Conservation (phyloP, 2,888 invertebrate genomes). For the Anaspis maculata region DNA sequence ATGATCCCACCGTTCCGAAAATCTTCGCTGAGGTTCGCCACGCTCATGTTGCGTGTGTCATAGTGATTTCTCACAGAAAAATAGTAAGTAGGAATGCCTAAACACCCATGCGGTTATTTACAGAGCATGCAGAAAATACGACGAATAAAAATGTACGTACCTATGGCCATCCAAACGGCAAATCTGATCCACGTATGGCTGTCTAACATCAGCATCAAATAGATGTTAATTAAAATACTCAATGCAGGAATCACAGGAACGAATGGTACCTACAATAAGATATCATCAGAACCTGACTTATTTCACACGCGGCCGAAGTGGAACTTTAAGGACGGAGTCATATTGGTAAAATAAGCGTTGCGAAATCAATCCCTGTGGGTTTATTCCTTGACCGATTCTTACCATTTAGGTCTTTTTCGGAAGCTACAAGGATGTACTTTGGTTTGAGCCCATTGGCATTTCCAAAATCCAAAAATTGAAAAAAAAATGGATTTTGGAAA, state of each 20-base stretch:
- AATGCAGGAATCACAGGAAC: slow-evolving; percentile 75
- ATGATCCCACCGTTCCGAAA: too few relatives aligned
- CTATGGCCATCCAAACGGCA: slow-evolving; percentile 69
- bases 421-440: too few relatives aligned
- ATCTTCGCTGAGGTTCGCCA: neutral
- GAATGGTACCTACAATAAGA: slow-evolving; percentile 65
- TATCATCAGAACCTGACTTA: too few relatives aligned
- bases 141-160: slow-evolving; percentile 44
- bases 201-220: slow-evolving; percentile 76
- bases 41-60: slow-evolving; percentile 16
- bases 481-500: too few relatives aligned
- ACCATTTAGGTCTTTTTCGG: too few relatives aligned
- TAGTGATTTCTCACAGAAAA: slow-evolving; percentile 23
- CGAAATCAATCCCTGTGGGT: too few relatives aligned
- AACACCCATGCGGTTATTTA: slow-evolving; percentile 29
- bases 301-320: too few relatives aligned
- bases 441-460: too few relatives aligned
- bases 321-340: too few relatives aligned
- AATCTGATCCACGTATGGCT: slow-evolving; percentile 77
- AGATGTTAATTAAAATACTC: slow-evolving; percentile 75
- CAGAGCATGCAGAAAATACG: slow-evolving; percentile 19
- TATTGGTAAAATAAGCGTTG: too few relatives aligned
- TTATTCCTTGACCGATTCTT: too few relatives aligned
- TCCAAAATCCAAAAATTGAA: too few relatives aligned
- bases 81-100: slow-evolving; percentile 38